Evolutionary conservation across 2,888 invertebrate genomes (phyloP).

Genomic region (Phaonia tiefii): DNA sequence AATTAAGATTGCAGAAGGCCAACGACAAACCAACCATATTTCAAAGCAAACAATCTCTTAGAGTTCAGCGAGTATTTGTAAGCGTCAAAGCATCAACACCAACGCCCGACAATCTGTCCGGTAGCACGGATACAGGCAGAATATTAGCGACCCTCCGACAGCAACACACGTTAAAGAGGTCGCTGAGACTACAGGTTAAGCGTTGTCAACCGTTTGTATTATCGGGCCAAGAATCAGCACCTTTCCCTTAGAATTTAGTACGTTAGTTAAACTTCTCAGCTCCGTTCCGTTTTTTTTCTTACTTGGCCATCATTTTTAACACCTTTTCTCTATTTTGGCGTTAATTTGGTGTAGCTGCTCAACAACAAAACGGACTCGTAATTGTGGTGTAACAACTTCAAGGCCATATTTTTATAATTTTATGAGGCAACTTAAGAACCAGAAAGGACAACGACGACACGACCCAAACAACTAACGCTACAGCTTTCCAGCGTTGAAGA

Average conservation of each 20-base stretch:
- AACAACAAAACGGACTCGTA: slow-evolving; percentile 23
- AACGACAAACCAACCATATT: neutral
- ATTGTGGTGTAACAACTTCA: slow-evolving; percentile 46
- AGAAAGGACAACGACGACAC: neutral
- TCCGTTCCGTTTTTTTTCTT: neutral
- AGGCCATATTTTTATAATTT: slow-evolving; percentile 61
- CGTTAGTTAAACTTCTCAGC: slow-evolving; percentile 13
- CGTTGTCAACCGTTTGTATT: slow-evolving; percentile 47
- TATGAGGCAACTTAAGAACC: slow-evolving; percentile 52
- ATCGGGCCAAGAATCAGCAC: slow-evolving; percentile 43
- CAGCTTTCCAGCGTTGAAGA: neutral
- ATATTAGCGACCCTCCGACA: neutral
- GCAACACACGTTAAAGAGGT: neutral
- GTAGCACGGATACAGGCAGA: neutral
- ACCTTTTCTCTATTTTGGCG: slow-evolving; percentile 4
- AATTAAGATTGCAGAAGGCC: slow-evolving; percentile 32
- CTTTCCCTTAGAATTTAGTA: slow-evolving; percentile 42
- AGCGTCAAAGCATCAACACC: slow-evolving; percentile 24
- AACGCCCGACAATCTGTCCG: slow-evolving; percentile 3
- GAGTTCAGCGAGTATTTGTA: slow-evolving; percentile 7
- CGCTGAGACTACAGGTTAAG: slow-evolving; percentile 50
- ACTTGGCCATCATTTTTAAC: slow-evolving; percentile 9
- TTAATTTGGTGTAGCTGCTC: slow-evolving; percentile 33
- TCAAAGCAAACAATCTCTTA: neutral
- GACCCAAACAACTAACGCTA: neutral